Evolutionary conservation across 2,797 vertebrate species (phyloP), one percentile per base, ranked within the genome.

Genomic region (Brotula barbata): DNA sequence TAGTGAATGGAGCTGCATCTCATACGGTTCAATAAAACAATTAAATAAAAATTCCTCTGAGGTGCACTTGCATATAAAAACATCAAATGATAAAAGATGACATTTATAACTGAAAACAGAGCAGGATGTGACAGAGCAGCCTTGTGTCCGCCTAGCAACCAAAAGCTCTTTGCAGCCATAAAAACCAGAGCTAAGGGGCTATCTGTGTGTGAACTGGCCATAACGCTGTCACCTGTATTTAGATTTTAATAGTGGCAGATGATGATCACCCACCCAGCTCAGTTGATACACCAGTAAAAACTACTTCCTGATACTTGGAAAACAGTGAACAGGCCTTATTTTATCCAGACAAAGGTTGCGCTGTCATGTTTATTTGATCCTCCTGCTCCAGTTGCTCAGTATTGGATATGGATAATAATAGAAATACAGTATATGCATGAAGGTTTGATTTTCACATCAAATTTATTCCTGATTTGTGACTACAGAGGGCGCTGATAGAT

Each of bases 141-240:
- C 16, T 39, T 46, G 25, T 8, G 21, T 71, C 64, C 19, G 9
- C 86, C 75, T 77, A 75, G 78, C 85, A 88, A 89, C 87, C 66
- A 20, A 83, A 78, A 78, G 73, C 81, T 64, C n/a, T 71, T 51
- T 44, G 31, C 39, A 20, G 75, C 59, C 75, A 89, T 88, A 88
- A 88, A 89, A 73, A 36, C 34, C 22, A 1, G 19, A 6, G 64
- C 68, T 64, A 64, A 82, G 58, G 80, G 71, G 51, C 63, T 65
- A 57, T 79, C 46, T 76, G 15, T 81, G 81, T 86, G 85, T 71
- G 82, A 88, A 83, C 70, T 22, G 60, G 73, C 58, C 75, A 83
- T 86, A 85, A 87, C 46, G 40, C 65, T 69, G 73, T 60, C 54
- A 5, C 48, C 62, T 77, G 46, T 83, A 41, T 83, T 86, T 79